A percentile compares a stretch with the other conserved stretches of the same genome.
phyloP scores from a whole-genome alignment of 2,113 vertebrate genomes.

The Suricata suricatta region DNA sequence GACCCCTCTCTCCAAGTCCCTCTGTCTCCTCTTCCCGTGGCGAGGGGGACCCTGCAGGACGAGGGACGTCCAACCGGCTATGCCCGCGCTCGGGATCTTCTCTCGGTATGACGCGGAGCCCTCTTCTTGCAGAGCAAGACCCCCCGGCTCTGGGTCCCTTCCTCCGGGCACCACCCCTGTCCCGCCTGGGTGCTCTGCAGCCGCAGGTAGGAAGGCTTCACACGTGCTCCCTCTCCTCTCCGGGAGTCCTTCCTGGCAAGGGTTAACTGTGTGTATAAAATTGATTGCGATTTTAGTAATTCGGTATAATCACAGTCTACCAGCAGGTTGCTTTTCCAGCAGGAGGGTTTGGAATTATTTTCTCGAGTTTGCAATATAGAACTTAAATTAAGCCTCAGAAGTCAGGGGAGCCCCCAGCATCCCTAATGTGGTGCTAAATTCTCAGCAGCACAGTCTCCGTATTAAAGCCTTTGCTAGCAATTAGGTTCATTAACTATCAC shows the following conservation, averaged over 20 bases:
- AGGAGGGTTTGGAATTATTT: conserved; percentile 93
- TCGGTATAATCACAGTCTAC: conserved; percentile 92
- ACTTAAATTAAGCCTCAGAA: conserved; percentile 94
- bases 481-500: conserved; percentile 94
- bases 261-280: conserved; percentile 91
- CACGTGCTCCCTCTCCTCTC: neutral
- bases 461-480: conserved; percentile 92
- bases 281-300: conserved; percentile 92
- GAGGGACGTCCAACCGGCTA: neutral
- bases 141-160: neutral
- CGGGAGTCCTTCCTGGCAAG: conserved; percentile 81
- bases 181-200: neutral
- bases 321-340: conserved; percentile 92
- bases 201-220: neutral
- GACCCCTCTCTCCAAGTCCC: neutral
- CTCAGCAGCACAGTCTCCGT: conserved; percentile 90
- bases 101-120: neutral
- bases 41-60: neutral
- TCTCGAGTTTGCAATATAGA: conserved; percentile 93
- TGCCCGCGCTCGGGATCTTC: neutral
- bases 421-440: conserved; percentile 92
- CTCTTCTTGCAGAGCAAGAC: neutral
- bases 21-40: neutral
- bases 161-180: neutral
- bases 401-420: conserved; percentile 89